Percentiles rank a stretch among this genome's conserved stretches.
Evolutionary conservation across 1,140 invertebrate species (phyloP).

Genomic region (Drosophila subpulchrella): DNA sequence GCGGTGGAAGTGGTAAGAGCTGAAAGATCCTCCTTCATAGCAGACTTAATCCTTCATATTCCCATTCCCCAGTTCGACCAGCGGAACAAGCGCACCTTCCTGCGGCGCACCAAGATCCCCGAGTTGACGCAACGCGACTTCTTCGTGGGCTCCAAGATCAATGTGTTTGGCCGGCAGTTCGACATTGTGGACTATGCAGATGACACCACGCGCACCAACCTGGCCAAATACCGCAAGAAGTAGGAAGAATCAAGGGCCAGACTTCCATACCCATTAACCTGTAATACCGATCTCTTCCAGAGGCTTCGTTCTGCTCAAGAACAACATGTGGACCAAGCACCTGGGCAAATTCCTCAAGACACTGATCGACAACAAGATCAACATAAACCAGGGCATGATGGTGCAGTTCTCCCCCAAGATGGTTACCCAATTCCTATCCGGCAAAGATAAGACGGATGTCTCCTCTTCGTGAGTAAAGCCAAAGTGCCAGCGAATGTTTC

Average conservation of each 20-base stretch:
- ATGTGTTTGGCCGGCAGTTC: slow-evolving; percentile 91
- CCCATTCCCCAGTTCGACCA: slow-evolving; percentile 89
- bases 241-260: slow-evolving; percentile 73
- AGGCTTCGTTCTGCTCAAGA: slow-evolving; percentile 92
- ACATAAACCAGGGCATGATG: slow-evolving; percentile 91
- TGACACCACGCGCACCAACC: slow-evolving; percentile 87
- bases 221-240: slow-evolving; percentile 87
- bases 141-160: slow-evolving; percentile 91
- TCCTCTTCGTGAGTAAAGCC: slow-evolving; percentile 87
- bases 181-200: slow-evolving; percentile 92
- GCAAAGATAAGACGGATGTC: slow-evolving; percentile 86
- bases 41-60: background rate
- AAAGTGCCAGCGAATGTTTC: background rate
- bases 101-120: slow-evolving; percentile 90
- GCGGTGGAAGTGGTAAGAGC: slow-evolving; percentile 90
- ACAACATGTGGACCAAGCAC: slow-evolving; percentile 87
- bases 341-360: slow-evolving; percentile 90
- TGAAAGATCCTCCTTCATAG: background rate
- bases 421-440: slow-evolving; percentile 86
- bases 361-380: slow-evolving; percentile 88
- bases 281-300: slow-evolving; percentile 80
- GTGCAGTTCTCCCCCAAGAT: slow-evolving; percentile 85
- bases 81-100: slow-evolving; percentile 90
- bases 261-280: background rate
- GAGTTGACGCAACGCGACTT: slow-evolving; percentile 89